Evolutionary conservation across 1,140 invertebrate species (phyloP), one percentile per base, ranked within the genome.

Genomic region (Bombus confusus): DNA sequence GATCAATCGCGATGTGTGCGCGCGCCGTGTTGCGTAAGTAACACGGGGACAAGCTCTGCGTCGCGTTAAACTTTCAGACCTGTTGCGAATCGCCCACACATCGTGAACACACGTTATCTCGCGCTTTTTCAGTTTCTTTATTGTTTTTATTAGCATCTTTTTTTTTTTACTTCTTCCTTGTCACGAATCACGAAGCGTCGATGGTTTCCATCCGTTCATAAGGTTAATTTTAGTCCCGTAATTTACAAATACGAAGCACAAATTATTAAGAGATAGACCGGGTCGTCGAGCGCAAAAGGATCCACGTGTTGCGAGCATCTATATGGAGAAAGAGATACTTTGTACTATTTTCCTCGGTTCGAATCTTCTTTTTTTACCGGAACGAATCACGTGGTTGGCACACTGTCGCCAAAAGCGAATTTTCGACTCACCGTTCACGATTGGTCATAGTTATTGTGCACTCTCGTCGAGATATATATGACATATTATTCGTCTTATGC

Each of bases 201-300:
- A 86, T 82, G 62, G 72, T 78, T 83, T 83, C 81, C 81, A 83
- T 86, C 81, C 74, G 80, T 74, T 85, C 74, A 66, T 80, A 81
- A 82, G 34, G 15, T 83, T 81, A 82, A 82, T 87, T 90, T 90
- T 83, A 85, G 75, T 90, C 83, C 71, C 74, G 66, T 76, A 71
- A 90, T 86, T 79, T 37, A 85, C 76, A 64, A 78, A 77, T 80
- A 90, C 82, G 86, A 76, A 88, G 79, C 87, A 90, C 72, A 91
- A 90, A 83, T 81, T 91, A 79, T 88, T 88, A 88, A 85, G 82
- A 88, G 82, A 81, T 88, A 91, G 78, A 86, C 71, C 89, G 90
- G 87, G 87, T 90, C 85, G 90, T 86, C 80, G 81, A 85, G 75
- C 90, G 90, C 85, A 88, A 88, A 87, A 91, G 87, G 86, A 88